phyloP scores from a whole-genome alignment of 2,797 vertebrate species.

The Bucorvus abyssinicus region DNA sequence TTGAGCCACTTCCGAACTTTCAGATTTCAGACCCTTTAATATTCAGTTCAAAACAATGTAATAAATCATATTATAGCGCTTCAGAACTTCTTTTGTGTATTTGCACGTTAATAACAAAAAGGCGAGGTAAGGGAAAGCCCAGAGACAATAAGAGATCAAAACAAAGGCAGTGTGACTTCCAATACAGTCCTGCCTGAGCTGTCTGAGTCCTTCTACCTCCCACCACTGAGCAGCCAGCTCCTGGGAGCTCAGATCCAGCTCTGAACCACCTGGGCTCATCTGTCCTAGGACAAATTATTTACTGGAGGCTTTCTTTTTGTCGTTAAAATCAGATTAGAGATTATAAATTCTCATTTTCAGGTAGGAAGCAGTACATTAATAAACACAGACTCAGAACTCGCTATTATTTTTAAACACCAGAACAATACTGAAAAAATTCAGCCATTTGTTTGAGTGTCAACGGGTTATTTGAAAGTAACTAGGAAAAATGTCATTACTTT shows the following conservation, averaged over 20 bases:
- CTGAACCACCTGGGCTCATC: background rate
- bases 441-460: background rate
- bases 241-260: background rate
- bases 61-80: background rate
- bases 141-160: background rate
- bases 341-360: background rate
- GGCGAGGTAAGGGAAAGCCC: background rate
- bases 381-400: background rate
- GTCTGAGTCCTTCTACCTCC: fast-evolving
- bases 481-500: background rate
- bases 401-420: background rate
- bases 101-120: background rate
- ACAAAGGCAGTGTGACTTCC: background rate
- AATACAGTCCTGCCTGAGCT: background rate
- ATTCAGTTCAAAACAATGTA: background rate
- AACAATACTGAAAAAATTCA: background rate
- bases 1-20: background rate
- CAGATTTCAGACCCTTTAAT: background rate
- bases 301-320: background rate
- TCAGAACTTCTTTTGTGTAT: background rate
- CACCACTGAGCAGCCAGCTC: background rate
- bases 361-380: background rate
- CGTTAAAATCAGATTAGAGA: background rate
- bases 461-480: background rate
- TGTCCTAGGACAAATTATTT: background rate